Evolutionary conservation across 2,113 vertebrate species (phyloP), one percentile per base, ranked within the genome.

Genomic region (Oreochromis spilurus): DNA sequence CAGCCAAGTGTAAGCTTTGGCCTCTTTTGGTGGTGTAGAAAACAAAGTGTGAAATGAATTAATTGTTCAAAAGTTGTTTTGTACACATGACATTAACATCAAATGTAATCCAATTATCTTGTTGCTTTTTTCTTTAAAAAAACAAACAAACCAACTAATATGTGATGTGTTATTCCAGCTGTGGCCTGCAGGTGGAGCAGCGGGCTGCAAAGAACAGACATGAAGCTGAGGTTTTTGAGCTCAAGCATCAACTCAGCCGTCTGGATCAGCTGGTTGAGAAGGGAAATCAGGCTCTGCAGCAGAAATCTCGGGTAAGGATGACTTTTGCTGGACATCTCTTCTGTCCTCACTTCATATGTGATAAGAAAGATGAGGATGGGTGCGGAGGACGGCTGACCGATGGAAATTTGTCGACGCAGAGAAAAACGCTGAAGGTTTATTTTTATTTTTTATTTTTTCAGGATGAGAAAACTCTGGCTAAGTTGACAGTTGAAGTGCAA

Each of bases 151-250:
- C 34, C 34, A 8, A 3, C 34, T 8, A 7, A 34, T 62, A 10
- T 52, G 1, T 10, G 1, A 54, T 84, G 6, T 31, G 1, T 58
- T 81, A 29, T 95, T 92, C 78, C 52, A 96, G 95, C 62, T 79
- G 10, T 87, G 80, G 40, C 93, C 95, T 96, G 90, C 95, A 96
- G 95, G 91, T 85, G 96, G 94, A 93, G 93, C 95, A 93, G 40
- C 90, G 93, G 88, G 24, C 79, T 13, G 88, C 90, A 52, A 67
- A 83, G 38, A 55, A 40, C 62, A 86, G 60, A 50, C 93, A 95
- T n/a, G n/a, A 72, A 7, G 75, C 81, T 5, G 92, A 96, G 70
- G 89, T 93, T 81, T 87, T 24, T 1, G 90, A 96, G 55, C 90
- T 96, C 5, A 84, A 84, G 75, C 87, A 75, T 85, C 90, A 95